Evolutionary conservation across 2,888 invertebrate genomes (phyloP).

Genomic region (Byasa hedistus): DNA sequence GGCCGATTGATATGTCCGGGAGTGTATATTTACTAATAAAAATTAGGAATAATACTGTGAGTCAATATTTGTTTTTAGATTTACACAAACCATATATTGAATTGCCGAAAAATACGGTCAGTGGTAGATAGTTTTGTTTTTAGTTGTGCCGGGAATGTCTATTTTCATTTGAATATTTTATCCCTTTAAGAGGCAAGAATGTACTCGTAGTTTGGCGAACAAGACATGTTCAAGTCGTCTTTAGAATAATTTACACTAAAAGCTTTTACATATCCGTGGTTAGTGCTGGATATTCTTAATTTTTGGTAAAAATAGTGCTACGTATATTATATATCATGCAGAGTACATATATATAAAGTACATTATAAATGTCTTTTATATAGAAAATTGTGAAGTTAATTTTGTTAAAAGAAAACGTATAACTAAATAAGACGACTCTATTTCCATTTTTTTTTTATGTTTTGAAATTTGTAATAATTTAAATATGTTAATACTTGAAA

Average conservation of each 20-base stretch:
- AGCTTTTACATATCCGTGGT: slow-evolving; percentile 15
- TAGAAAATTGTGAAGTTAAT: no score
- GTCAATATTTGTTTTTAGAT: no score
- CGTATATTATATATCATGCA: not conserved
- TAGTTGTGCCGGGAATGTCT: slow-evolving; percentile 8
- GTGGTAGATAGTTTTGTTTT: not conserved
- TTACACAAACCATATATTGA: not conserved
- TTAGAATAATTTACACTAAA: slow-evolving; percentile 25
- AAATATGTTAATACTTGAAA: no score
- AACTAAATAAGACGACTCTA: no score
- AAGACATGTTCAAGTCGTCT: slow-evolving; percentile 10
- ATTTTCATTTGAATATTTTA: slow-evolving; percentile 27
- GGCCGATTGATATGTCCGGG: no score
- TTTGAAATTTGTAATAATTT: no score
- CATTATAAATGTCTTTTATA: no score
- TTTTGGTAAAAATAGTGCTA: not conserved
- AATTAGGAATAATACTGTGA: no score
- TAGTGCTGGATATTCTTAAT: not conserved
- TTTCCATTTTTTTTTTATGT: no score
- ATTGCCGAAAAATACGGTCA: not conserved
- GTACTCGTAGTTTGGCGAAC: slow-evolving; percentile 1
- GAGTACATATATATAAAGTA: not conserved
- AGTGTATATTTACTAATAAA: no score
- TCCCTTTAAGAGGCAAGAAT: slow-evolving; percentile 10
- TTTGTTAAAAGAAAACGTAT: no score